Percentiles rank a stretch among this genome's conserved stretches.
These are phyloP conservation scores for Mirounga angustirostris DNA, from an alignment of 2,113 vertebrate genomes.

Conservation along the genomic window DNA sequence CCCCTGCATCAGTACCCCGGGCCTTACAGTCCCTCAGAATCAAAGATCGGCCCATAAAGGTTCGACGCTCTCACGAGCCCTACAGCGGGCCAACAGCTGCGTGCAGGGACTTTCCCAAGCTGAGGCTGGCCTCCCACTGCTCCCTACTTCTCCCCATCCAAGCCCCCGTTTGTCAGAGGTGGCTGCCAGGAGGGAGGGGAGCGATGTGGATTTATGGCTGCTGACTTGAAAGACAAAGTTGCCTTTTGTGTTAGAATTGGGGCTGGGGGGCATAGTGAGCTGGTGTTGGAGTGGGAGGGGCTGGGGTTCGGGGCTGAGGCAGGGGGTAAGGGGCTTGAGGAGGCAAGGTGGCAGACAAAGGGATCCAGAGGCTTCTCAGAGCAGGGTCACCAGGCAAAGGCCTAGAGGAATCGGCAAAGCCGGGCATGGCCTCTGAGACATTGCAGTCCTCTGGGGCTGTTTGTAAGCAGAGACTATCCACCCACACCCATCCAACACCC, in stretches of 20 bases:
- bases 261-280: slow-evolving; percentile 52
- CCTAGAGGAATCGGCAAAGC: background rate
- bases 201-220: slow-evolving; percentile 78
- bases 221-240: slow-evolving; percentile 84
- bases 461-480: background rate
- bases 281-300: slow-evolving; percentile 64
- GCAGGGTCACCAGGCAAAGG: slow-evolving; percentile 62
- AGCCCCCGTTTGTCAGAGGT: slow-evolving; percentile 73
- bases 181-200: slow-evolving; percentile 53
- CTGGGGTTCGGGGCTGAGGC: slow-evolving; percentile 53
- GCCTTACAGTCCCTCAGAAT: background rate
- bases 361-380: slow-evolving; percentile 44
- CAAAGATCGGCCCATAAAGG: slow-evolving; percentile 72
- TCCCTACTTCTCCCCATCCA: background rate
- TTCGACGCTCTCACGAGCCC: slow-evolving; percentile 4
- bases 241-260: slow-evolving; percentile 79
- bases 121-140: background rate
- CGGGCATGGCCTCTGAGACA: background rate
- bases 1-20: background rate
- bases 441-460: background rate
- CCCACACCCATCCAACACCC: background rate
- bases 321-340: background rate
- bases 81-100: slow-evolving; percentile 8
- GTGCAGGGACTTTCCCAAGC: slow-evolving; percentile 67
- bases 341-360: slow-evolving; percentile 54